A percentile compares a stretch with the other conserved stretches of the same genome.
Evolutionary conservation across 2,797 vertebrate species (phyloP).

Genomic region (Dallia pectoralis): DNA sequence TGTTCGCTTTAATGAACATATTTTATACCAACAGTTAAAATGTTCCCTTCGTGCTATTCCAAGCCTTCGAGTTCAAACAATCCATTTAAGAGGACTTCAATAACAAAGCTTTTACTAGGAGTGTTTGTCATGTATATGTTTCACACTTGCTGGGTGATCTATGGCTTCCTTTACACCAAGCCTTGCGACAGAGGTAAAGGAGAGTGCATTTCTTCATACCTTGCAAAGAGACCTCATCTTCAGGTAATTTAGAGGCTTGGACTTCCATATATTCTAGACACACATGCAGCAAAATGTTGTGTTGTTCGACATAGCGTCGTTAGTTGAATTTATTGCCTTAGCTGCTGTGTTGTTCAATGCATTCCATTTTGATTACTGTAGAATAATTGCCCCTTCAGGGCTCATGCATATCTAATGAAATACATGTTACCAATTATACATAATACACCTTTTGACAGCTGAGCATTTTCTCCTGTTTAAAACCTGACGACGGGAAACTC

Average conservation of each 20-base stretch:
- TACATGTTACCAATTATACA: background rate
- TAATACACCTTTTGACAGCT: conserved; percentile 42
- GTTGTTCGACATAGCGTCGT: background rate
- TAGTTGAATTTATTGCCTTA: no score
- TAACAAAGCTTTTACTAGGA: conserved; percentile 86
- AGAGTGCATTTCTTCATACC: conserved; percentile 86
- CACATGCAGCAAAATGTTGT: background rate
- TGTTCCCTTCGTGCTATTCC: conserved; percentile 73
- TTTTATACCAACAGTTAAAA: conserved; percentile 27
- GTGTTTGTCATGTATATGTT: conserved; percentile 89
- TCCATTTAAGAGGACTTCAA: conserved; percentile 68
- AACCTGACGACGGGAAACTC: conserved; percentile 69
- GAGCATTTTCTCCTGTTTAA: conserved; percentile 68
- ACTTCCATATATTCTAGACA: background rate
- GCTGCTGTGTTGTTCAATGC: background rate
- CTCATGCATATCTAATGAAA: background rate
- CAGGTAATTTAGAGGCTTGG: conserved; percentile 75
- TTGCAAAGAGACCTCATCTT: conserved; percentile 81
- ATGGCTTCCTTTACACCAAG: conserved; percentile 90
- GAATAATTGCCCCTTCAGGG: background rate
- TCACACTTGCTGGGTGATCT: conserved; percentile 94
- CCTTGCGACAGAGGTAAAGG: conserved; percentile 75
- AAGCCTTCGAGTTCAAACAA: conserved; percentile 57
- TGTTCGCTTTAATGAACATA: background rate
- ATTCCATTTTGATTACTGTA: background rate